A percentile compares a stretch with the other conserved stretches of the same genome.
phyloP scores from a whole-genome alignment of 2,888 invertebrate genomes.

The Opisthograptis luteolata region DNA sequence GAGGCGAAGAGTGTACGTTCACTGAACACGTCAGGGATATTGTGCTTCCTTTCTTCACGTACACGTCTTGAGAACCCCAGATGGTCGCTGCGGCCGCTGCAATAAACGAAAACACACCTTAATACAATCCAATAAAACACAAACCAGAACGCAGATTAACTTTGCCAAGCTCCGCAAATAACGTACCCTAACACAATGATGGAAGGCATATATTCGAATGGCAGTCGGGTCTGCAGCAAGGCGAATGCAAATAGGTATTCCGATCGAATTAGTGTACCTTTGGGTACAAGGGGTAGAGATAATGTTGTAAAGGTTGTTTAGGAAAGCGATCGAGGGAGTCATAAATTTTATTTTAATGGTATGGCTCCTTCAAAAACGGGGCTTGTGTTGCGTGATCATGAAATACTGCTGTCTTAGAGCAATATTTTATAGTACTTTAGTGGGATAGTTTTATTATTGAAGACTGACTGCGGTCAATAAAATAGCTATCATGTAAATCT shows the following conservation, averaged over 20 bases:
- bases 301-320: constrained; percentile 21
- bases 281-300: constrained; percentile 16
- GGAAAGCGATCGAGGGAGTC: constrained; percentile 15
- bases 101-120: constrained; percentile 66
- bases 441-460: too few relatives aligned
- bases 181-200: not conserved
- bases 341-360: constrained; percentile 17
- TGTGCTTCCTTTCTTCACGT: constrained; percentile 95
- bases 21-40: constrained; percentile 95
- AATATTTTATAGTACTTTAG: not conserved
- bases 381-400: constrained; percentile 1
- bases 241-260: constrained; percentile 22
- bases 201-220: not conserved
- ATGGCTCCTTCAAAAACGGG: constrained; percentile 8
- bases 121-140: constrained; percentile 23
- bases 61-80: constrained; percentile 93
- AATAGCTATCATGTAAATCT: too few relatives aligned
- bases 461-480: too few relatives aligned
- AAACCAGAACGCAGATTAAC: not conserved
- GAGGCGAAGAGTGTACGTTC: constrained; percentile 92
- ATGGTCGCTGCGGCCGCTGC: constrained; percentile 94
- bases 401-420: not conserved
- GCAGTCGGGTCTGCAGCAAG: not conserved
- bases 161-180: not conserved
- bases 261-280: constrained; percentile 29